Evolutionary conservation across 2,888 invertebrate genomes (phyloP), one percentile per base, ranked within the genome.

Genomic region (Bursaphelenchus okinawaensis): DNA sequence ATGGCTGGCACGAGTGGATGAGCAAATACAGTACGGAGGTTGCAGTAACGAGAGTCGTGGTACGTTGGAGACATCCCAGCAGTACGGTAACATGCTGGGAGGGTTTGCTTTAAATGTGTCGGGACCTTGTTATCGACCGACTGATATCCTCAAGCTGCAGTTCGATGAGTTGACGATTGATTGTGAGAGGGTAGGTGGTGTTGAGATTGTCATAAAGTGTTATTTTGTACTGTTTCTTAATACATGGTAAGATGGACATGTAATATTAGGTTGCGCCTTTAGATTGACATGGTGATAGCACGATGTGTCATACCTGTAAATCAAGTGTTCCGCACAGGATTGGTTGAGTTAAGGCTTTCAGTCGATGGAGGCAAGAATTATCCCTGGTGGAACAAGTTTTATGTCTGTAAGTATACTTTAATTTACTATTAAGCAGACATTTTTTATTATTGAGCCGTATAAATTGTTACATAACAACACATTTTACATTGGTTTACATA

Each of bases 31-130:
- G 83, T 88, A 90, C 82, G 22, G 22, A 2, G 94, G 93, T 55
- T 91, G 91, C 31, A 94, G 94, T 83, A 85, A 86, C 52, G 74
- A 68, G 26, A 64, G 62, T 22, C 63, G 68, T 40, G 75, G 75
- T 22, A 63, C 71, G 20, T 23, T 71, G 52, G 74, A 75, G 63
- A 74, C 67, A 8, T 75, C 75, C n/a, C 71, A 74, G 31, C 70
- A 75, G 23, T 74, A 74, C 28, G 71, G 74, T 23, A 71, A 74
- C 26, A 94, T 96, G 94, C 86, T 95, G 71, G 96, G 96, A 6
- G 95, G 95, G 0, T 92, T 92, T 0, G 89, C 93, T 63, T 91
- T 96, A 29, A 94, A 95, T 82, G 91, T 96, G 67, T 93, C 94
- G 0, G 95, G 95, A 0, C 93, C 93, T 2, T 96, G 95, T 83